Base-by-base conservation (phyloP, 2,113 vertebrate species). In the Sinocyclocheilus rhinocerous region DNA sequence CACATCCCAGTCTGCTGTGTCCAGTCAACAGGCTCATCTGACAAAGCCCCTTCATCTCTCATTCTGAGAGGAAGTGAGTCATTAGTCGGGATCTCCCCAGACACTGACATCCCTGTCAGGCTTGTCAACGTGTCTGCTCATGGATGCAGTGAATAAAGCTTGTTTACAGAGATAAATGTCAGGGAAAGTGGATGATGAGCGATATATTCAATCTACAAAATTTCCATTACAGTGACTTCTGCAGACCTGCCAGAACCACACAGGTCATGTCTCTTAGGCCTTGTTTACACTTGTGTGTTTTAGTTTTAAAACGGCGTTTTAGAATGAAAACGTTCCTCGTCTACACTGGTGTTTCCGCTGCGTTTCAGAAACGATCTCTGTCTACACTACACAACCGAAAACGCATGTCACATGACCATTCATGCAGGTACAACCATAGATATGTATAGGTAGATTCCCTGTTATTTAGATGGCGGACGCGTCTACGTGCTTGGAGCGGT, bases 31-130 rank as follows among this genome's bases (percentile, higher is more conserved):
- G 73, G 81, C 91, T 85, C 92, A 92, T 91, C 92, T 95, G 94
- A 90, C 72, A 84, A 87, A 81, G 72, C 16, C 75, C 81, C 87
- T 90, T 86, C 91, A 90, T 91, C 86, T 91, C 45, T 87, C 79
- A 84, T 80, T n/a, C 78, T 48, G 87, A 90, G 89, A 93, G 93
- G 94, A 95, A 93, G 91, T 92, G 92, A 92, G 88, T 92, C 91
- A 87, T 89, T 84, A 86, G 82, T 52, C 20, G 73, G 78, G 83
- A 86, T 89, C 88, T 90, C 88, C 77, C 92, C 90, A 91, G 91
- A 93, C 92, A 91, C 89, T 10, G 29, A 48, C 91, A 89, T 87
- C 84, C 55, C 16, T 57, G 76, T 80, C 85, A 84, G 81, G 80
- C 76, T 90, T 85, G 84, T 50, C 88, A 50, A 52, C 24, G 18